Conservation (phyloP, 2,888 invertebrate genomes). For the Acanthosoma haemorrhoidale region DNA sequence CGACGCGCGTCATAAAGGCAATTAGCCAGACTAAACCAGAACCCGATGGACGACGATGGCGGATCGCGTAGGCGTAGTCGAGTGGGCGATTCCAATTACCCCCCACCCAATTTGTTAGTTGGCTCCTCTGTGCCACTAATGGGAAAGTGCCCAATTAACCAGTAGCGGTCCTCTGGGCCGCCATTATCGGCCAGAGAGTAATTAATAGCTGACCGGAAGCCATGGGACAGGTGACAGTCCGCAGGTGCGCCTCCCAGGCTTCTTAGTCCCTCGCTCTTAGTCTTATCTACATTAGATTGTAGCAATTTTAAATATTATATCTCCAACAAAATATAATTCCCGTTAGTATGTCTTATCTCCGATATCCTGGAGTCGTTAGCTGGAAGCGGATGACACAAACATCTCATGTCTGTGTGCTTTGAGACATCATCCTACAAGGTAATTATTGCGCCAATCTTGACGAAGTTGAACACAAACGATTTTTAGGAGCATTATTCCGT, state of each 20-base stretch:
- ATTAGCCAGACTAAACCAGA: no score
- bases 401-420: no score
- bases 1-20: no score
- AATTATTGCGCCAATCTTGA: no score
- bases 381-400: no score
- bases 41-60: background rate
- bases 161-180: slow-evolving; percentile 1
- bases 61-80: background rate
- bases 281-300: background rate
- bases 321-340: background rate
- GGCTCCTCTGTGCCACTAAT: background rate
- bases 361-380: no score
- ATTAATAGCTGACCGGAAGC: slow-evolving; percentile 23
- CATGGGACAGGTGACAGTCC: slow-evolving; percentile 18
- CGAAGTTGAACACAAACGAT: no score
- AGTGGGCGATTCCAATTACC: slow-evolving; percentile 24
- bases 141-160: slow-evolving; percentile 19
- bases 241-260: background rate
- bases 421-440: no score
- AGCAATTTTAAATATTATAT: background rate
- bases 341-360: background rate
- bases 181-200: slow-evolving; percentile 21
- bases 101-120: slow-evolving; percentile 15
- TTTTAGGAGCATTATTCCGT: no score
- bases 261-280: no score